phyloP scores from a whole-genome alignment of 2,888 invertebrate species.

The Protula sp. region DNA sequence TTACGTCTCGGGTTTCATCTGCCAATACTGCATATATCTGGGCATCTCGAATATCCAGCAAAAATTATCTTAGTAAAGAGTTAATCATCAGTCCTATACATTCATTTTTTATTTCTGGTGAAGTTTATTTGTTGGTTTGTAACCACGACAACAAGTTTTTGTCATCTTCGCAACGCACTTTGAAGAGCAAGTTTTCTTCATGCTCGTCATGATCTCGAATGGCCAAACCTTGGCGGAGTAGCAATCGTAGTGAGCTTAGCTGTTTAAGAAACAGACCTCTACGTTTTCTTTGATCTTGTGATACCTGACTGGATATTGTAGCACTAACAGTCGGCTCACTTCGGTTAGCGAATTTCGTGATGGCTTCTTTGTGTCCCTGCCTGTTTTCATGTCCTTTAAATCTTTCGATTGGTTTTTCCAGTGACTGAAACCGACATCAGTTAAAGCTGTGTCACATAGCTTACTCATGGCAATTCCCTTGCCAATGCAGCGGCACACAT shows the following conservation, averaged over 20 bases:
- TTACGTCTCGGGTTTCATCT: constrained; percentile 1
- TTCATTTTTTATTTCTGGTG: neutral
- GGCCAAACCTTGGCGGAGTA: constrained; percentile 3
- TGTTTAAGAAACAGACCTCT: neutral
- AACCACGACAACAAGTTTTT: neutral
- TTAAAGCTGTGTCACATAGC: neutral
- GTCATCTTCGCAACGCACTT: neutral
- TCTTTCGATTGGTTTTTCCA: neutral
- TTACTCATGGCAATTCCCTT: too few relatives aligned
- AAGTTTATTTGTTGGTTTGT: neutral
- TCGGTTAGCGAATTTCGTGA: neutral
- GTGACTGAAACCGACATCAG: neutral
- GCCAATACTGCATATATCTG: neutral
- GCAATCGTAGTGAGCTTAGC: neutral
- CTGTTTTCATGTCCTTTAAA: neutral
- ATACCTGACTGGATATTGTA: too few relatives aligned
- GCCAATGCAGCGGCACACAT: too few relatives aligned
- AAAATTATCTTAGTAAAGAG: neutral
- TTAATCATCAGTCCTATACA: neutral
- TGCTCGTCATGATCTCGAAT: constrained; percentile 2
- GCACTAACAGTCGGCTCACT: too few relatives aligned
- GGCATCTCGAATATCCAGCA: neutral
- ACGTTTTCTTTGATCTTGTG: neutral
- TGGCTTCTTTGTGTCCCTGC: neutral
- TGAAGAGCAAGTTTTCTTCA: constrained; percentile 1